phyloP scores from a whole-genome alignment of 2,113 vertebrate genomes.

The Alouatta palliata region DNA sequence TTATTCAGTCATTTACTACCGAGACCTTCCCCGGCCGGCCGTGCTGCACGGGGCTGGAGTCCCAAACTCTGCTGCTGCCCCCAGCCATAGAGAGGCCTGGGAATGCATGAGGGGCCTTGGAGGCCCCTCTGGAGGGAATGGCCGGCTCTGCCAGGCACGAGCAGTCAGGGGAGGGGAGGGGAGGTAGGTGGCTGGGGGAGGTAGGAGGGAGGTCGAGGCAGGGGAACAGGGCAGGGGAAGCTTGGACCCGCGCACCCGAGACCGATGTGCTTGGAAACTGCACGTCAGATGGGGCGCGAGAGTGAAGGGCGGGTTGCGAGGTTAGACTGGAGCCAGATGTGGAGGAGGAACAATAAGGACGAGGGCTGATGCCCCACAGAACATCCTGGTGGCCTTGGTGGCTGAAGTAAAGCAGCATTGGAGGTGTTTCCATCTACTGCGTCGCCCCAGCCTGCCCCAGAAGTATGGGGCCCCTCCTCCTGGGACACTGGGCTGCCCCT shows the following conservation, averaged over 20 bases:
- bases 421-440: not conserved
- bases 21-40: not conserved
- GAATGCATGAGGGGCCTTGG: fast-evolving
- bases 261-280: not conserved
- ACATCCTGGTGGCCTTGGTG: not conserved
- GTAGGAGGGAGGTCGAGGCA: not conserved
- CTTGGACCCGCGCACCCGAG: not conserved
- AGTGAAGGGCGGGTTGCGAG: not conserved
- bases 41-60: fast-evolving
- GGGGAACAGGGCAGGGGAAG: not conserved
- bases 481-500: not conserved
- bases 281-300: not conserved
- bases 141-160: not conserved
- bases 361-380: not conserved
- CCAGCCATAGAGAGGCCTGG: not conserved
- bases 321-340: not conserved
- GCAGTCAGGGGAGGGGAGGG: not conserved
- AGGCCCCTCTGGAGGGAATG: no score
- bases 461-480: not conserved
- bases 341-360: no score
- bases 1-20: not conserved
- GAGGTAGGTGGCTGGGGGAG: not conserved
- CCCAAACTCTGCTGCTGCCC: not conserved
- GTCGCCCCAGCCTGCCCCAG: no score
- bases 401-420: not conserved